Base-by-base conservation (phyloP, 2,888 invertebrate species). In the Coelinius sp. region DNA sequence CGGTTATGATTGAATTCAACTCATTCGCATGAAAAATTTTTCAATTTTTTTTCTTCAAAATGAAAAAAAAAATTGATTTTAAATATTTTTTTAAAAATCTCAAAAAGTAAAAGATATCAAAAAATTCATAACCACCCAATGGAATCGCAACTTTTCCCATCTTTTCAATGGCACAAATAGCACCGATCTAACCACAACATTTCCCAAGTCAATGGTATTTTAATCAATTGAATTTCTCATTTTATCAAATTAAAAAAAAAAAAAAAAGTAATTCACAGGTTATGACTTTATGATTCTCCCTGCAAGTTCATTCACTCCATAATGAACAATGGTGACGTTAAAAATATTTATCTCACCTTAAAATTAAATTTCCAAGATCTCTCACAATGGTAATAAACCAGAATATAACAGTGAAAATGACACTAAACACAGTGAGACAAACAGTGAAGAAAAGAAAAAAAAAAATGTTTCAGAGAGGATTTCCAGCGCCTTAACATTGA, bases 361-460 rank as follows among this genome's bases (percentile, higher is more conserved):
- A 53, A 53, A 24, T 25, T 25, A 24, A 53, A 53, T 53, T 22
- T 24, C 53, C 53, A 25, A 12, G 41, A 25, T 25, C 27, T 14
- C 27, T 5, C n/a, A 53, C 24, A 53, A 25, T 25, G 25, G 25
- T 7, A 12, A 53, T 25, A 25, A 25, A 24, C 53, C 4, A 25
- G 53, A 52, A 7, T 25, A 53, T 25, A 53, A 53, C 53, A 52
- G 52, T 53, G 53, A 53, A 53, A 53, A 53, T 25, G 27, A 53
- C n/a, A 53, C 53, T 53, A 53, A 53, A 53, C 53, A 14, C 25
- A 25, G 27, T 25, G 53, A 25, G 53, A 14, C 27, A 3, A 53
- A 53, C 2, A n/a, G 41, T 41, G 41, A n/a, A 12, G 3, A 41
- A 12, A 10, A n/a, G 12, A n/a, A n/a, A n/a, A n/a, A n/a, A n/a